phyloP scores from a whole-genome alignment of 2,888 invertebrate species.

The Coelinius sp. region DNA sequence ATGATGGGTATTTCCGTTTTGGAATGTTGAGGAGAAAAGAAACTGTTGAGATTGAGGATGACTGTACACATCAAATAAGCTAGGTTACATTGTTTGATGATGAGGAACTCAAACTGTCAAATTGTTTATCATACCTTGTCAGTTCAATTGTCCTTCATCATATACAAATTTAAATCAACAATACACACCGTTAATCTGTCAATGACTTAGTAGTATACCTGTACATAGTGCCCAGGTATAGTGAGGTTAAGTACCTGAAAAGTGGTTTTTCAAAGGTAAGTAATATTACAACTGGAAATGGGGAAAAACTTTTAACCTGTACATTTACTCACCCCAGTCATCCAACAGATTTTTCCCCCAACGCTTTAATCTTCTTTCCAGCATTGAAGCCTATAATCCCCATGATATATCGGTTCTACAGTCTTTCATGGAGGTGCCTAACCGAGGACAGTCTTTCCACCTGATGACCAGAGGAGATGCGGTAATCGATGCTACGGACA shows the following conservation, averaged over 20 bases:
- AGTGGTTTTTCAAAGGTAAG: neutral
- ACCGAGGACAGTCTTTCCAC: slow-evolving; percentile 39
- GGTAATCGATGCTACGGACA: slow-evolving; percentile 44
- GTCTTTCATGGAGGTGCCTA: slow-evolving; percentile 12
- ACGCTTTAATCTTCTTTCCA: slow-evolving; percentile 51
- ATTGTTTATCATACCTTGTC: neutral
- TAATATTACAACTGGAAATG: neutral
- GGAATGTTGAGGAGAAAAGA: neutral
- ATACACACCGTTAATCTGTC: neutral
- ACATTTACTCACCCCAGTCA: slow-evolving; percentile 53
- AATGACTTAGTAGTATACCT: slow-evolving; percentile 8
- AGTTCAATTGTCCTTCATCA: neutral
- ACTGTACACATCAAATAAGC: too few species aligned
- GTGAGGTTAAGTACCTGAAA: slow-evolving; percentile 2
- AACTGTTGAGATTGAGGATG: too few species aligned
- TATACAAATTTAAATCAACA: neutral
- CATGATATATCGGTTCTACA: slow-evolving; percentile 48
- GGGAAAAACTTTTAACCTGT: slow-evolving; percentile 54
- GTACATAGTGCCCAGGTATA: neutral
- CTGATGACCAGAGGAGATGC: slow-evolving; percentile 38
- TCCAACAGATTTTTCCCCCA: slow-evolving; percentile 47
- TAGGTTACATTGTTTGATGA: too few species aligned
- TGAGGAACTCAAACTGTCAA: too few species aligned
- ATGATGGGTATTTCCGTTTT: slow-evolving; percentile 10
- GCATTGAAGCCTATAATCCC: slow-evolving; percentile 34